Base-by-base conservation (phyloP, 2,113 vertebrate species). In the Cyrtonyx montezumae region DNA sequence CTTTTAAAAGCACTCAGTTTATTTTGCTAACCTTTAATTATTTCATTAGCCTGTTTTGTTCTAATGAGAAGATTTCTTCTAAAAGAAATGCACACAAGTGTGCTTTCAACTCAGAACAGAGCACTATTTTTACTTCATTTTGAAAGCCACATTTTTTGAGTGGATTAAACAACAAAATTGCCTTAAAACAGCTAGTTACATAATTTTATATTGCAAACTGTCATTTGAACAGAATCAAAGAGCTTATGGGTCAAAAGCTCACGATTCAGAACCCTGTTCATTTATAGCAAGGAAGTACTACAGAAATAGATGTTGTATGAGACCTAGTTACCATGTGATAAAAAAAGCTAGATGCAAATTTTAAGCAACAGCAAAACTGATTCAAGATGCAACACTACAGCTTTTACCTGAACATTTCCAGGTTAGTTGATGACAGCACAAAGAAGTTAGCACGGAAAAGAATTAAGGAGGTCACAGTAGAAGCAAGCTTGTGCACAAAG, bases 301-400 rank as follows among this genome's bases (percentile, higher is more conserved):
- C 26, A 87, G 58, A 93, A 92, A 65, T 43, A 69, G 89, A 85
- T 14, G 22, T 9, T 51, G 40, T 22, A 83, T 16, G 18, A 84
- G 51, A 88, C 77, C 8, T 13, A 51, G 14, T 19, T 66, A 87
- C 36, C 46, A 9, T 7, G 28, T 0, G 6, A 37, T 55, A 78
- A 56, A 17, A 61, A 66, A 6, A 51, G 20, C 32, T 13, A n/a
- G 2, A 1, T 17, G 43, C 32, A 37, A 20, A 37, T 51, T 84
- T 19, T 56, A 17, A 90, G 51, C 69, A 65, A 58, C 40, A 48
- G 8, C 68, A 53, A 45, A 81, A 34, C 13, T 30, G 58, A 26
- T 4, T 49, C 11, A 69, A 48, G 17, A 48, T 6, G 53, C 17
- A 91, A 23, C 13, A 53, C 40, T 6, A 2, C 0, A 59, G 13